Percentiles rank a stretch among this genome's conserved stretches.
Evolutionary conservation across 2,797 vertebrate species (phyloP).

Genomic region (Salarias fasciatus): DNA sequence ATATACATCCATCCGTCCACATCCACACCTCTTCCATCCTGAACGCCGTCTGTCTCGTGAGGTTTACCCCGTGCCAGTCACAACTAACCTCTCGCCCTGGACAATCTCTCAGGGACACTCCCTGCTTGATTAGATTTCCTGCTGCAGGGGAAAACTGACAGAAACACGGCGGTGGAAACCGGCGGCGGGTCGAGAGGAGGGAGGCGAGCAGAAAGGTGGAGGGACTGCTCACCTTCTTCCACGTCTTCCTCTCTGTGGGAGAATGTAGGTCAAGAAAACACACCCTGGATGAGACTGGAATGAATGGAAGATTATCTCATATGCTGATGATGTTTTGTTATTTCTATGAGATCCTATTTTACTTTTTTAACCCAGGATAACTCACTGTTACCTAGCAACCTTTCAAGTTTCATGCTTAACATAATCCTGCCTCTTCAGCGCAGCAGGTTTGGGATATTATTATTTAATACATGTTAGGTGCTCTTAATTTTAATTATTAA

Average conservation of each 20-base stretch:
- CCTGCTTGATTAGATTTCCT: slow-evolving; percentile 71
- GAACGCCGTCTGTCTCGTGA: slow-evolving; percentile 11
- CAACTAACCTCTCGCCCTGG: slow-evolving; percentile 47
- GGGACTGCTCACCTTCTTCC: slow-evolving; percentile 10
- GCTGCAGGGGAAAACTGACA: slow-evolving; percentile 32
- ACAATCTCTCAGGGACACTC: slow-evolving; percentile 52
- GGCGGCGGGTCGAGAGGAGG: slow-evolving; percentile 31
- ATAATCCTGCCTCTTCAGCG: no score
- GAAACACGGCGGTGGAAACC: slow-evolving; percentile 33
- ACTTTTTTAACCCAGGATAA: no score
- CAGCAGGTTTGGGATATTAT: no score
- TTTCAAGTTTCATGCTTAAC: no score
- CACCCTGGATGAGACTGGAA: slow-evolving; percentile 51
- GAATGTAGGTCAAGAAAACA: slow-evolving; percentile 63
- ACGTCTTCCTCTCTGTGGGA: slow-evolving; percentile 13
- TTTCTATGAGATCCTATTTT: no score
- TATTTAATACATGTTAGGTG: no score
- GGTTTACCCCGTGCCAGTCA: slow-evolving; percentile 32
- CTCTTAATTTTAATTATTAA: no score
- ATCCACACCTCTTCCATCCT: slow-evolving; percentile 8
- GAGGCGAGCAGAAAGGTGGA: neutral
- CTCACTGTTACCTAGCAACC: no score
- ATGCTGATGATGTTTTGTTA: no score
- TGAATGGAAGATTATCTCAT: no score
- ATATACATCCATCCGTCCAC: slow-evolving; percentile 2